phyloP scores from a whole-genome alignment of 2,888 invertebrate species.

The Bugulina stolonifera region DNA sequence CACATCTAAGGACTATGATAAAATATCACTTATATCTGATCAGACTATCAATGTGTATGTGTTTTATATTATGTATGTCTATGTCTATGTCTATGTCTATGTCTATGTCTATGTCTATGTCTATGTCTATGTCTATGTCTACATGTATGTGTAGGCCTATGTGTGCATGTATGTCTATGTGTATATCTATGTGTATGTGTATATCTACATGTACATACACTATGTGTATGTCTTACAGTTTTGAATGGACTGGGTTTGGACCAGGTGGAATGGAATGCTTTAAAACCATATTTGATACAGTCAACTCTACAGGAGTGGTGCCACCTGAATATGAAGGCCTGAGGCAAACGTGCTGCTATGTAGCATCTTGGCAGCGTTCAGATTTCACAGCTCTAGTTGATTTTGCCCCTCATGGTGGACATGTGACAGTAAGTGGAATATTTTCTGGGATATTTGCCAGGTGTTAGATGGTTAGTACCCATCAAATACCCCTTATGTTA shows the following conservation, averaged over 20 bases:
- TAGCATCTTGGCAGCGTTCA: not conserved
- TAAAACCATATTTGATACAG: not conserved
- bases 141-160: not conserved
- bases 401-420: not conserved
- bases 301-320: too few relatives aligned
- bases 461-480: too few relatives aligned
- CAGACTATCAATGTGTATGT: too few relatives aligned
- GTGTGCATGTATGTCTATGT: not conserved
- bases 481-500: too few relatives aligned
- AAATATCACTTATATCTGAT: too few relatives aligned
- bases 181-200: not conserved
- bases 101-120: too few relatives aligned
- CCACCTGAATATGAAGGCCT: not conserved
- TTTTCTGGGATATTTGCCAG: too few relatives aligned
- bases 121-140: too few relatives aligned
- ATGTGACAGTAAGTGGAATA: not conserved
- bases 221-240: not conserved
- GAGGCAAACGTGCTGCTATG: constrained; percentile 8
- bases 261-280: not conserved
- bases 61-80: too few relatives aligned
- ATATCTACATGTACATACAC: not conserved
- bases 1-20: too few relatives aligned
- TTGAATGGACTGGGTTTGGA: not conserved
- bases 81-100: too few relatives aligned
- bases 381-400: not conserved